Conservation (phyloP, 2,113 vertebrate genomes). For the Siniperca knerii region DNA sequence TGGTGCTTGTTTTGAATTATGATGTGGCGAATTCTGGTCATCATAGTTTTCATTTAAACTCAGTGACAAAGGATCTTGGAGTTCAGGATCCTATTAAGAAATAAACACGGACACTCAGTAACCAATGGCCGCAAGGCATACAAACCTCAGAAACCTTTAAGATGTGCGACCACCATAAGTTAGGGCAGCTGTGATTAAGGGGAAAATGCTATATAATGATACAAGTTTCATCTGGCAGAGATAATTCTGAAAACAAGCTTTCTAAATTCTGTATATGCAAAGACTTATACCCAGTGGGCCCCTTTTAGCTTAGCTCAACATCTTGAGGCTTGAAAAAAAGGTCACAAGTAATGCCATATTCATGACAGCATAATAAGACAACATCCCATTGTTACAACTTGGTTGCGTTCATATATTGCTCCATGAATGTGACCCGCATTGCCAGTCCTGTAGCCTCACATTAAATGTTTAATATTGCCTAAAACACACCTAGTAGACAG, state of each 20-base stretch:
- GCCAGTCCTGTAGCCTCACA: background rate
- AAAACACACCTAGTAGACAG: background rate
- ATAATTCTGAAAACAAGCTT: background rate
- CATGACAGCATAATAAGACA: background rate
- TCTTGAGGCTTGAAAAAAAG: background rate
- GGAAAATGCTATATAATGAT: background rate
- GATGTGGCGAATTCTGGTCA: constrained; percentile 32
- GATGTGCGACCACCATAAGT: background rate
- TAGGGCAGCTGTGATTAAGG: background rate
- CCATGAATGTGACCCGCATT: background rate
- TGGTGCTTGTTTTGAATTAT: constrained; percentile 24
- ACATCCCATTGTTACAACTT: background rate
- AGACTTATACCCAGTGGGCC: background rate
- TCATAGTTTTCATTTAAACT: constrained; percentile 53
- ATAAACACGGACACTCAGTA: background rate
- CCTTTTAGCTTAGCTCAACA: background rate
- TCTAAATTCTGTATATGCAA: background rate
- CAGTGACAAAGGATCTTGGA: constrained; percentile 61
- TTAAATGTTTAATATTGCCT: background rate
- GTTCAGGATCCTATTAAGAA: constrained; percentile 64
- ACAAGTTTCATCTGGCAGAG: background rate
- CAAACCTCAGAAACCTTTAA: background rate
- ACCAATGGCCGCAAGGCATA: background rate
- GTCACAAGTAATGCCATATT: background rate
- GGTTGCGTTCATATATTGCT: background rate